phyloP scores from a whole-genome alignment of 1,140 invertebrate species.

The Diachasmimorpha longicaudata region DNA sequence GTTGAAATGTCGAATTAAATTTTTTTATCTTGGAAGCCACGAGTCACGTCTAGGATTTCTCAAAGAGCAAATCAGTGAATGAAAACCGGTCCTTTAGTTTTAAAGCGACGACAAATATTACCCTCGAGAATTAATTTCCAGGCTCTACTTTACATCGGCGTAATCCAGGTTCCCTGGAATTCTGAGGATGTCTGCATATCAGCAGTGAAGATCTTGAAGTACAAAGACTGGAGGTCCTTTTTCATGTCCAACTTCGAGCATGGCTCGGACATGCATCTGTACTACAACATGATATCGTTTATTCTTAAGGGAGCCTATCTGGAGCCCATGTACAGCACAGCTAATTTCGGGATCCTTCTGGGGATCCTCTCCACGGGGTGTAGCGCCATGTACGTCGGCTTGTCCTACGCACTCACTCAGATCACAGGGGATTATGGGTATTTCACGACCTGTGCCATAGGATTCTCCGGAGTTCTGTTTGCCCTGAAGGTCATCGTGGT shows the following conservation, averaged over 20 bases:
- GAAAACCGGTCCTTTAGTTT: too few relatives aligned
- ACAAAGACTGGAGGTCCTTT: conserved; percentile 67
- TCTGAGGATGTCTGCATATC: conserved; percentile 69
- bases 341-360: conserved; percentile 68
- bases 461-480: conserved; percentile 72
- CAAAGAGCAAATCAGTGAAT: too few relatives aligned
- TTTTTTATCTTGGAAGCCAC: too few relatives aligned
- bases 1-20: too few relatives aligned
- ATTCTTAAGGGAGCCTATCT: conserved; percentile 69
- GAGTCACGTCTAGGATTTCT: too few relatives aligned
- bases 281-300: conserved; percentile 78
- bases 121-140: conserved; percentile 37
- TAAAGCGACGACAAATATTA: too few relatives aligned
- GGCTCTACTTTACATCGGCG: conserved; percentile 60
- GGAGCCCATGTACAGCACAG: conserved; percentile 66
- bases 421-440: conserved; percentile 56
- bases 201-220: conserved; percentile 62
- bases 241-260: conserved; percentile 71
- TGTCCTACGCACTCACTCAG: conserved; percentile 54
- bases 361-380: conserved; percentile 65
- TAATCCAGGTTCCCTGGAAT: conserved; percentile 65
- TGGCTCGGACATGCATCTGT: conserved; percentile 75
- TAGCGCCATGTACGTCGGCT: conserved; percentile 63
- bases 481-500: conserved; percentile 73
- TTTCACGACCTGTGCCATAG: conserved; percentile 70